phyloP scores from a whole-genome alignment of 2,113 vertebrate genomes.

The Mormyrus lacerda region DNA sequence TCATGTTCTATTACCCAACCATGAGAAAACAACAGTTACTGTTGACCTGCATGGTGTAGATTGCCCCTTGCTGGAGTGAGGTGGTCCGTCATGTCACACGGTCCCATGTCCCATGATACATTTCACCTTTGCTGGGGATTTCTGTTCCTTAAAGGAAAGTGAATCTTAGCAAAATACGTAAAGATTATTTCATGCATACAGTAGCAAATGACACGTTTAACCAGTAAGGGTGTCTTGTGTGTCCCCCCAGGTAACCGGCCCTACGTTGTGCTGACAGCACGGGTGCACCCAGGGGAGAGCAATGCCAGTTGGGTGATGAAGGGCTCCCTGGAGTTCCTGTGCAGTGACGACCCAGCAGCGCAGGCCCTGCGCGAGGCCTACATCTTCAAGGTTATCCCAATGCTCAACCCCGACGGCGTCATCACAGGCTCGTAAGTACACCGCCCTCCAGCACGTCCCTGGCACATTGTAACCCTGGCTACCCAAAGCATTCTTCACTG shows the following conservation, averaged over 20 bases:
- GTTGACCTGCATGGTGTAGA: background rate
- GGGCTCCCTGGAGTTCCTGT: slow-evolving; percentile 83
- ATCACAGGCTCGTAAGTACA: slow-evolving; percentile 82
- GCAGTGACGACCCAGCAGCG: slow-evolving; percentile 71
- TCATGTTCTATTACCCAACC: background rate
- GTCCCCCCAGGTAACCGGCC: slow-evolving; percentile 63
- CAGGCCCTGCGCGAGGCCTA: slow-evolving; percentile 77
- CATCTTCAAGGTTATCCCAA: slow-evolving; percentile 88
- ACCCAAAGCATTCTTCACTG: background rate
- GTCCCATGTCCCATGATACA: background rate
- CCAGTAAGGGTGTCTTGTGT: background rate
- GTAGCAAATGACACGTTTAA: background rate
- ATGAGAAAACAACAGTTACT: background rate
- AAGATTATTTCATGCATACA: background rate
- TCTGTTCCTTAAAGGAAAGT: background rate
- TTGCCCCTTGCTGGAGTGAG: background rate
- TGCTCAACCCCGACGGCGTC: slow-evolving; percentile 92
- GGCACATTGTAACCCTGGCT: background rate
- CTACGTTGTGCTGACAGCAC: slow-evolving; percentile 72
- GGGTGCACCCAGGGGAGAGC: slow-evolving; percentile 87
- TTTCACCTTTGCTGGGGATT: background rate
- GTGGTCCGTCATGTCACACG: background rate
- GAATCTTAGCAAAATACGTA: background rate
- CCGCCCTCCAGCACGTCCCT: background rate
- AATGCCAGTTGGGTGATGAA: slow-evolving; percentile 95